Evolutionary conservation across 2,888 invertebrate genomes (phyloP).

Genomic region (Branchinecta sandiegonensis): DNA sequence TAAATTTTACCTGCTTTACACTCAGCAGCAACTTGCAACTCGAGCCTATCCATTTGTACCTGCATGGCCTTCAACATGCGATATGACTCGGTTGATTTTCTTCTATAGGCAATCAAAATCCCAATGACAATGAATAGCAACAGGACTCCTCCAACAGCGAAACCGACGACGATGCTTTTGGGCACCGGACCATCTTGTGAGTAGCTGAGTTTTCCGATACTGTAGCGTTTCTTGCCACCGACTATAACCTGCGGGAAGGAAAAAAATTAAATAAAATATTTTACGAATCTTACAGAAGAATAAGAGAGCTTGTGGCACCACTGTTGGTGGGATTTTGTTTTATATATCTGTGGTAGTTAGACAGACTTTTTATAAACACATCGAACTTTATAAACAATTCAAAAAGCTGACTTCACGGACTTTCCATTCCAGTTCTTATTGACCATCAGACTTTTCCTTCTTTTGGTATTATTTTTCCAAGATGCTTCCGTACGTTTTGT

Average conservation of each 20-base stretch:
- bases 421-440: too few relatives aligned
- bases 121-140: constrained; percentile 53
- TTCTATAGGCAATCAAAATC: constrained; percentile 77
- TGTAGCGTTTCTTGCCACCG: constrained; percentile 63
- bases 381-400: too few relatives aligned
- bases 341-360: background rate
- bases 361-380: too few relatives aligned
- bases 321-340: too few relatives aligned
- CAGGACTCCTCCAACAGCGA: constrained; percentile 49
- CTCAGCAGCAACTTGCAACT: constrained; percentile 62
- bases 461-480: too few relatives aligned
- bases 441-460: too few relatives aligned
- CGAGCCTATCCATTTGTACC: constrained; percentile 96
- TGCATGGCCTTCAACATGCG: constrained; percentile 96
- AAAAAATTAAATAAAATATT: background rate
- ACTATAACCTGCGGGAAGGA: constrained; percentile 45
- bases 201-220: constrained; percentile 72
- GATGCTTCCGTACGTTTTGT: too few relatives aligned
- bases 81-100: constrained; percentile 91
- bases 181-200: constrained; percentile 66
- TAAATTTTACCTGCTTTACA: constrained; percentile 38
- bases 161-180: constrained; percentile 65
- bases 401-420: too few relatives aligned
- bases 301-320: background rate
- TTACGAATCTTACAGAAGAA: constrained; percentile 19